Evolutionary conservation across 2,113 vertebrate genomes (phyloP).

Genomic region (Cyanoderma ruficeps): DNA sequence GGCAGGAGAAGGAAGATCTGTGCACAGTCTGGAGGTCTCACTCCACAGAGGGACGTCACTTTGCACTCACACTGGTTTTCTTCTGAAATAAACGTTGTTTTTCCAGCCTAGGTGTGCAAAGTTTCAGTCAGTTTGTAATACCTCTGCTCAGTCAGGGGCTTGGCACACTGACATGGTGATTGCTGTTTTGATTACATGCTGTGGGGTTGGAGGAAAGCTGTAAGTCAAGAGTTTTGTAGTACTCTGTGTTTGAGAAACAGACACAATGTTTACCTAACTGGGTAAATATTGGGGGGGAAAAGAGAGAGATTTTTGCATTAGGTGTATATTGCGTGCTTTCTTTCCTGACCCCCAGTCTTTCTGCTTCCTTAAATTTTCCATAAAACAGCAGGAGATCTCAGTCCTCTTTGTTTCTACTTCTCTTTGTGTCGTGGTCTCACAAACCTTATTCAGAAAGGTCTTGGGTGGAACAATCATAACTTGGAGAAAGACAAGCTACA

Average conservation of each 20-base stretch:
- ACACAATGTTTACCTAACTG: not conserved
- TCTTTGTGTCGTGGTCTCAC: not conserved
- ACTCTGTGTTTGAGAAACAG: not conserved
- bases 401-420: not conserved
- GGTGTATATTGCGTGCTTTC: not conserved
- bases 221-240: not conserved
- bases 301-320: not conserved
- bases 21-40: not conserved
- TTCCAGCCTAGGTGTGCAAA: not conserved
- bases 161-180: not conserved
- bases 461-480: not conserved
- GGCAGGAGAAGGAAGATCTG: not conserved
- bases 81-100: not conserved
- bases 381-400: not conserved
- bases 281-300: not conserved
- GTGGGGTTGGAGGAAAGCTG: not conserved
- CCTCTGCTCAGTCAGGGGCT: not conserved
- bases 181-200: not conserved
- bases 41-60: not conserved
- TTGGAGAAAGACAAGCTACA: not conserved
- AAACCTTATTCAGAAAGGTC: not conserved
- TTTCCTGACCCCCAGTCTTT: not conserved
- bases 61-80: not conserved
- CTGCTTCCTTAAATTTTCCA: not conserved
- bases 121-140: not conserved